Conservation (phyloP, 2,113 vertebrate species). For the Apodemus sylvaticus region DNA sequence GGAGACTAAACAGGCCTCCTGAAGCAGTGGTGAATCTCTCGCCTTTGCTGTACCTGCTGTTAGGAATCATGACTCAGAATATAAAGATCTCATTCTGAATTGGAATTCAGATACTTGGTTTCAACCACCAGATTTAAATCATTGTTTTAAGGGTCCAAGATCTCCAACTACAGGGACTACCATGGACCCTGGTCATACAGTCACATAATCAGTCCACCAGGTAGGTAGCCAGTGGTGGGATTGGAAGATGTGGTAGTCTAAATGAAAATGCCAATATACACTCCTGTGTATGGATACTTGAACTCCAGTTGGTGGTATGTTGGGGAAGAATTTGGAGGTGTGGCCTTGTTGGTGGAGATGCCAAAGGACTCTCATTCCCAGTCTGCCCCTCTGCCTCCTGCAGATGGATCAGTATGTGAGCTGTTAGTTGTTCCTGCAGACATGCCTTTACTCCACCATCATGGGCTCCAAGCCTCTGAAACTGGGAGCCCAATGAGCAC, state of each 20-base stretch:
- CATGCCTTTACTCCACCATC: too few relatives aligned
- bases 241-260: not conserved
- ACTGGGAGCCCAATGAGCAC: not conserved
- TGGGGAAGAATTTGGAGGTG: not conserved
- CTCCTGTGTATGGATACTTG: not conserved
- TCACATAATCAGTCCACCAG: rapidly evolving
- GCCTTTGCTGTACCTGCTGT: not conserved
- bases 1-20: too few relatives aligned
- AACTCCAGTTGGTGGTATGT: not conserved
- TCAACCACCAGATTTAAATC: not conserved
- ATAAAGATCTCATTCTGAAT: not conserved
- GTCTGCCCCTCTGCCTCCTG: not conserved
- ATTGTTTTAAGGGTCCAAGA: not conserved
- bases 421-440: not conserved
- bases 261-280: not conserved
- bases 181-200: rapidly evolving
- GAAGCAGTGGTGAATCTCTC: not conserved
- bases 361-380: not conserved
- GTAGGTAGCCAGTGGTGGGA: not conserved
- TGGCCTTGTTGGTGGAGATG: not conserved
- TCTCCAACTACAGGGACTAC: not conserved
- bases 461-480: not conserved
- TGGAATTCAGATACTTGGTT: not conserved
- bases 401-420: not conserved
- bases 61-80: not conserved